phyloP scores from a whole-genome alignment of 2,797 vertebrate genomes.

The Pseudopleuronectes americanus region DNA sequence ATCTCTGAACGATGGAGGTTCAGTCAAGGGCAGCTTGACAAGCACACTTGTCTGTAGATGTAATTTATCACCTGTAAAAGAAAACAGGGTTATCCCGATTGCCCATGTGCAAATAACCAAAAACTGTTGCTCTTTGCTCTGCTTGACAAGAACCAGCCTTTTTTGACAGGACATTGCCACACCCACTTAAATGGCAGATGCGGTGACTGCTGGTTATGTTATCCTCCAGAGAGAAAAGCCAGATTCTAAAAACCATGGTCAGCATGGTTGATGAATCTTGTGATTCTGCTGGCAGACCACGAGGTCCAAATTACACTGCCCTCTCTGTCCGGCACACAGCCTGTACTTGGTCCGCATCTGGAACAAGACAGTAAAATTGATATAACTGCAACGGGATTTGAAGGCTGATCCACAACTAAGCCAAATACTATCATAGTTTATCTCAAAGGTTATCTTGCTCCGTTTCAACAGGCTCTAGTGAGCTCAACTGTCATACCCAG shows the following conservation, averaged over 20 bases:
- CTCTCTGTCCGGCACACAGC: neutral
- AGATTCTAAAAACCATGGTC: neutral
- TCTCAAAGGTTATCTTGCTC: constrained; percentile 19
- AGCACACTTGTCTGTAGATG: no score
- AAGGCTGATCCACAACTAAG: neutral
- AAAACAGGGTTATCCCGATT: no score
- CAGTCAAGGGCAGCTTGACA: no score
- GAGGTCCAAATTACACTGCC: neutral
- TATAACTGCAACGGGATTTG: neutral
- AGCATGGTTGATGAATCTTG: neutral
- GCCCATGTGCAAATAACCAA: no score
- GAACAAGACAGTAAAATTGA: neutral
- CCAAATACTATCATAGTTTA: neutral
- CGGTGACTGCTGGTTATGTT: no score
- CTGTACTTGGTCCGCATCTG: neutral
- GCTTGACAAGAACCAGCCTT: no score
- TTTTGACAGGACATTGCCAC: no score
- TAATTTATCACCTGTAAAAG: no score
- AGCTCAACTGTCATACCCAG: constrained; percentile 5
- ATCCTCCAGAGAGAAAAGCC: no score
- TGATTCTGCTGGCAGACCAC: neutral
- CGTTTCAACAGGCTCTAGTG: neutral
- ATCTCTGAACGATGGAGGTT: no score
- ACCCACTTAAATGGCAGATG: no score
- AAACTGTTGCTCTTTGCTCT: no score